phyloP scores from a whole-genome alignment of 2,113 vertebrate species.

The Cairina moschata region DNA sequence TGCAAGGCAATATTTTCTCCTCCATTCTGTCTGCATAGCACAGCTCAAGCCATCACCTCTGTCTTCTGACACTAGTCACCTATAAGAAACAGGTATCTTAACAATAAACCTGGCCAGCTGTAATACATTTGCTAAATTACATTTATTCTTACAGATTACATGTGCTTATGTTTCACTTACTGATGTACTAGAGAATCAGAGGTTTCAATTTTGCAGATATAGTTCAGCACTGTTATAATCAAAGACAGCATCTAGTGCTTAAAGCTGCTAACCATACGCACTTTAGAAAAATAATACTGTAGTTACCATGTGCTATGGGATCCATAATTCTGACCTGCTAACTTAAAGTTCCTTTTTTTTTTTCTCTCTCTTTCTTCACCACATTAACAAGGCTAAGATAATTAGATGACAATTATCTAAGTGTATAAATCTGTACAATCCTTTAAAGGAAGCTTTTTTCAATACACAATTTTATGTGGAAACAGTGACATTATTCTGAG shows the following conservation, averaged over 20 bases:
- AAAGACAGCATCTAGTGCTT: conserved; percentile 31
- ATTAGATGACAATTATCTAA: background rate
- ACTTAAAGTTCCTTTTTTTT: background rate
- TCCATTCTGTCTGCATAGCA: background rate
- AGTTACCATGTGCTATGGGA: background rate
- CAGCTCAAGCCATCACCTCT: conserved; percentile 20
- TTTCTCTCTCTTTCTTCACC: background rate
- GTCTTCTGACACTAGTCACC: background rate
- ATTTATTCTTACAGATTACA: conserved; percentile 65
- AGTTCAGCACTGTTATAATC: conserved; percentile 41
- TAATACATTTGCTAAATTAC: conserved; percentile 58
- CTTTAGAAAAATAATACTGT: background rate
- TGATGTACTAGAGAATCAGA: conserved; percentile 44
- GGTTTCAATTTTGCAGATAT: conserved; percentile 23
- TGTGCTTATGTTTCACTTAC: conserved; percentile 52
- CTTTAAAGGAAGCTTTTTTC: background rate
- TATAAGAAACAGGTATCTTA: conserved; percentile 36
- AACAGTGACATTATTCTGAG: background rate
- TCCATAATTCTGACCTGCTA: background rate
- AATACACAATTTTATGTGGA: background rate
- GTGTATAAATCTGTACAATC: background rate
- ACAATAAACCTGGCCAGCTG: conserved; percentile 43
- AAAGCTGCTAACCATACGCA: background rate
- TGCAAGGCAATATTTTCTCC: background rate
- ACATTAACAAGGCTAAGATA: background rate